Base-by-base conservation (phyloP, 2,888 invertebrate genomes). In the Pristionchus mayeri region DNA sequence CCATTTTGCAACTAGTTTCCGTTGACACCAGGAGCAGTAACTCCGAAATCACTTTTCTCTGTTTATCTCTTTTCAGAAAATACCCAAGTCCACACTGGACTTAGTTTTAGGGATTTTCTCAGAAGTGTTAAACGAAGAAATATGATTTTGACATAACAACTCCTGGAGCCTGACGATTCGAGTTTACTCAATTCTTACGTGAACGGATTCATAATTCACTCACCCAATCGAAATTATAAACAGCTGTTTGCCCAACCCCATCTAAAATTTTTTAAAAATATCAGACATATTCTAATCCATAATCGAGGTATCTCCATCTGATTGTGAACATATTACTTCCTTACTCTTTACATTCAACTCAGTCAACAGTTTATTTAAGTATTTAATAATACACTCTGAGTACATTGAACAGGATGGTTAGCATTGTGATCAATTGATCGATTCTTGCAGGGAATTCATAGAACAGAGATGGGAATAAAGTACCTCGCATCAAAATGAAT, bases 401-500 rank as follows among this genome's bases (percentile, higher is more conserved):
- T 67, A 67, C 34, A 67, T 67, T 67, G 37, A 67, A 67, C 67
- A 67, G 34, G 37, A 37, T 30, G 16, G 34, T 37, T 34, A 67
- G 67, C 34, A 67, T 37, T 37, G 67, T 37, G 48, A 75, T 75
- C 27, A 75, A 48, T 75, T 24, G 75, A 75, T 75, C 34, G 44
- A 6, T 16, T 48, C 21, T 24, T 24, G 48, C 24, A 75, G 48
- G 48, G 75, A 48, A 48, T 48, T n/a, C 13, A 75, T 40, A 24
- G 44, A 27, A 75, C 34, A 67, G 67, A 67, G 37, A 67, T 67
- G 67, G 37, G 67, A 67, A 37, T 37, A 67, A 16, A 24, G 34
- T 75, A 75, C 75, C 75, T 75, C 75, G 75, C 44, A 75, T 75
- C 48, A 24, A 24, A 75, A 44, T 75, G 75, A 75, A 75, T 75